A percentile compares a stretch with the other conserved stretches of the same genome.
phyloP scores from a whole-genome alignment of 2,888 invertebrate species.

The Limulus polyphemus region DNA sequence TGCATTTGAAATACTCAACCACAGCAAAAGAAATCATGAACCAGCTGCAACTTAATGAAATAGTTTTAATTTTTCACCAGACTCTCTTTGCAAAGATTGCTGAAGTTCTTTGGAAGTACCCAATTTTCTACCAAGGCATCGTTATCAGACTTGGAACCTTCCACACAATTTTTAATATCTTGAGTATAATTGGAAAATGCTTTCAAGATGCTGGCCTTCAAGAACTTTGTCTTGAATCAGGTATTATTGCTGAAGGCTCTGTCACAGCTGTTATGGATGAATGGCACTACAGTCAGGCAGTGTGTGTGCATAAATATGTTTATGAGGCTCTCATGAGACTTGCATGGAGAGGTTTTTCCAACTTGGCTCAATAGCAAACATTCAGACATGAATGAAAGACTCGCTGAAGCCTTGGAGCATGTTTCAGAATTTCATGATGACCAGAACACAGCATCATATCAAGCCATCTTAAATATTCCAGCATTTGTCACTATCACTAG shows the following conservation, averaged over 20 bases:
- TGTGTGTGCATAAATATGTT: slow-evolving; percentile 7
- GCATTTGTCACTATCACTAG: no score
- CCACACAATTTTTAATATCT: slow-evolving; percentile 23
- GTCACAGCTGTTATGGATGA: slow-evolving; percentile 19
- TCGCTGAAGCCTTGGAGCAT: no score
- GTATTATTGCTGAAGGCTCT: slow-evolving; percentile 25
- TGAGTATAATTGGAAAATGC: slow-evolving; percentile 24
- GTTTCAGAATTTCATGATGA: no score
- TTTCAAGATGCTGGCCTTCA: slow-evolving; percentile 26
- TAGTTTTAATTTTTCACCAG: slow-evolving; percentile 11
- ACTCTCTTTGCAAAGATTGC: slow-evolving; percentile 26
- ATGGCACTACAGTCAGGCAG: slow-evolving; percentile 1
- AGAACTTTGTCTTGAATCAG: slow-evolving; percentile 21
- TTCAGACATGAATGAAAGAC: no score
- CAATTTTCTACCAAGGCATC: slow-evolving; percentile 10
- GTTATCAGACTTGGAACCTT: slow-evolving; percentile 23
- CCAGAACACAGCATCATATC: no score
- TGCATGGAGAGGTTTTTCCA: background rate
- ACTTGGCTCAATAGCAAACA: no score
- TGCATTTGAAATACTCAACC: background rate
- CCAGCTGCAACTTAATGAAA: background rate
- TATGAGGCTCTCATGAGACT: slow-evolving; percentile 23
- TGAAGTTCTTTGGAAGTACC: slow-evolving; percentile 24
- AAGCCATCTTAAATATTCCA: no score
- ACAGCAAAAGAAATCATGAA: background rate